Evolutionary conservation across 92 coral and sea anemone species (phyloP).

Genomic region (Umimayanthus kanabou): DNA sequence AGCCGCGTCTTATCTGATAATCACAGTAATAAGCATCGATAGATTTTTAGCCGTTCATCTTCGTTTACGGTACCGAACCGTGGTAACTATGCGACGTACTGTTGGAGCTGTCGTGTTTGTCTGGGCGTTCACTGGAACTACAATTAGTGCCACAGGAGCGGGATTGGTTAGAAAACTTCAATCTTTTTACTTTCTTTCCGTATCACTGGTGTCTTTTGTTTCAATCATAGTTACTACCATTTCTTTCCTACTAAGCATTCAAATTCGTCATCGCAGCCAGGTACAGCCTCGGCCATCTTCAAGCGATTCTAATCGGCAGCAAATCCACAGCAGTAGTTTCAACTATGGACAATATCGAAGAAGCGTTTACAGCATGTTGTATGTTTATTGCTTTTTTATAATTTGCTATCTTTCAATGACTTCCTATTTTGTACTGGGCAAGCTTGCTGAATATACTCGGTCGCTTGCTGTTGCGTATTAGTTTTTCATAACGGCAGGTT

Average conservation of each 20-base stretch:
- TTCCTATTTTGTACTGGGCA: not conserved
- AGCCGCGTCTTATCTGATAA: not conserved
- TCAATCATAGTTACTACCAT: not conserved
- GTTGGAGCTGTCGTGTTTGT: not conserved
- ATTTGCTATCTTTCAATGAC: not conserved
- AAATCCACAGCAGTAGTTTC: not conserved
- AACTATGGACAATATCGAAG: not conserved
- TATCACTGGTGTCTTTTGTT: not conserved
- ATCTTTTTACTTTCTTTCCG: not conserved
- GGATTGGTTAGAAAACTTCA: not conserved
- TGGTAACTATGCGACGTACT: not conserved
- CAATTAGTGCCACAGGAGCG: not conserved
- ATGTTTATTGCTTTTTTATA: not conserved
- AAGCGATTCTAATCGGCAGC: not conserved
- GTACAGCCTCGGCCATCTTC: not conserved
- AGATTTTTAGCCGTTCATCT: conserved; percentile 5
- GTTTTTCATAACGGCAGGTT: not conserved
- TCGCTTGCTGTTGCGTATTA: not conserved
- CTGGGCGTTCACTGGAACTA: not conserved
- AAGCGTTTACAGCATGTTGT: conserved; percentile 21
- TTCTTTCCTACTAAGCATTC: not conserved
- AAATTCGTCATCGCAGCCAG: not conserved
- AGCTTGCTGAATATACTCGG: not conserved
- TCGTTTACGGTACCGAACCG: conserved; percentile 12
- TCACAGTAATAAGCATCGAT: conserved; percentile 1